A percentile compares a stretch with the other conserved stretches of the same genome.
Conservation (phyloP, 2,113 vertebrate species). For the Fulica atra region DNA sequence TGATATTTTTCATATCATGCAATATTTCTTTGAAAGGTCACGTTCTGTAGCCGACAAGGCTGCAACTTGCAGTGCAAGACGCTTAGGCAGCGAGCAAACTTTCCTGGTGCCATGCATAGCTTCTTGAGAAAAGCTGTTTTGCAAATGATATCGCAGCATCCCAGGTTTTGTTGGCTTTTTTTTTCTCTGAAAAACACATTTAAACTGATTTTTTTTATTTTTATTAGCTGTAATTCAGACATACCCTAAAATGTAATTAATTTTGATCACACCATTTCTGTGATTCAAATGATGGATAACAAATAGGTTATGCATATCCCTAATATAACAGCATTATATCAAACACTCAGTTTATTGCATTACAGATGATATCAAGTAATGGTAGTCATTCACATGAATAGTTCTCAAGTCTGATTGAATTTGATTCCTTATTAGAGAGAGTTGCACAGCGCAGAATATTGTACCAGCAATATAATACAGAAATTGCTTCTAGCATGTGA, state of each 20-base stretch:
- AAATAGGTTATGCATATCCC: neutral
- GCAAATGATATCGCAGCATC: neutral
- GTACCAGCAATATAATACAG: neutral
- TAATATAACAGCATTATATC: neutral
- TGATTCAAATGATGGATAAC: neutral
- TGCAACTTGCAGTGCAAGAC: neutral
- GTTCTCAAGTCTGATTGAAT: slow-evolving; percentile 37
- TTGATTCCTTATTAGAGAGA: slow-evolving; percentile 30
- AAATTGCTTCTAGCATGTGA: slow-evolving; percentile 28
- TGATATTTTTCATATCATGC: neutral
- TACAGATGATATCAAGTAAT: slow-evolving; percentile 17
- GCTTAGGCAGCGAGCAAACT: neutral
- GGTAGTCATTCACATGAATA: slow-evolving; percentile 28
- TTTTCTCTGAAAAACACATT: neutral
- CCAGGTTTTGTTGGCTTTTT: neutral
- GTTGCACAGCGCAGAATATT: slow-evolving; percentile 1
- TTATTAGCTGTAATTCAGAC: neutral
- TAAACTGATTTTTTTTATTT: neutral
- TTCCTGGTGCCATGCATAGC: neutral
- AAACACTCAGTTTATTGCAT: slow-evolving; percentile 27
- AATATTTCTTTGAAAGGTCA: neutral
- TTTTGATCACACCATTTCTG: neutral
- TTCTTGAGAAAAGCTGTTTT: neutral
- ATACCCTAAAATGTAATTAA: slow-evolving; percentile 12
- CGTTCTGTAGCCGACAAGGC: neutral